Evolutionary conservation across 2,113 vertebrate species (phyloP).

Genomic region (Tretioscincus oriximinensis): DNA sequence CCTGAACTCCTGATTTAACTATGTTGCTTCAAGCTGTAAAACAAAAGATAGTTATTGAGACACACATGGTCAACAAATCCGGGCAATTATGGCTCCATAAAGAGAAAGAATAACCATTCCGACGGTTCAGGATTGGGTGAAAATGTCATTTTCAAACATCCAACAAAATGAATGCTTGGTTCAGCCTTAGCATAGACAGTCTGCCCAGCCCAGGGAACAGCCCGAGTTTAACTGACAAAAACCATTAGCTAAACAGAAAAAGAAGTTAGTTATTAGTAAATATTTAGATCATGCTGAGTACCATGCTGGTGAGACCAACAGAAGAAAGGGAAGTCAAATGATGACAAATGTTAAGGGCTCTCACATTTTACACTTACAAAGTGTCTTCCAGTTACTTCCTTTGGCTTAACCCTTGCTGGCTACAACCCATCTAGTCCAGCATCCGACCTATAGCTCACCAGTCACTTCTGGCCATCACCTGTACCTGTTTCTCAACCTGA

Average conservation of each 20-base stretch:
- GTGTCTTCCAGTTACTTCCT: conserved; percentile 27
- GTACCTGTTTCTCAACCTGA: no score
- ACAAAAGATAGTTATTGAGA: conserved; percentile 58
- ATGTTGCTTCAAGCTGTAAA: conserved; percentile 36
- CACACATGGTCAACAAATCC: conserved; percentile 57
- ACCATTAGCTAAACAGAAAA: conserved; percentile 73
- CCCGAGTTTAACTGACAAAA: conserved; percentile 59
- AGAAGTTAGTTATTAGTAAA: conserved; percentile 43
- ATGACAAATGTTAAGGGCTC: neutral
- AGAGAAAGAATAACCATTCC: conserved; percentile 54
- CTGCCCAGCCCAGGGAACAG: conserved; percentile 69
- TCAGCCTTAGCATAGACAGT: conserved; percentile 31
- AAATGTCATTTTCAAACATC: neutral
- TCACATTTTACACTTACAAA: conserved; percentile 45
- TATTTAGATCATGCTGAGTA: conserved; percentile 62
- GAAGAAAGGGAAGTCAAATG: conserved; percentile 1
- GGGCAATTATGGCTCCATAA: conserved; percentile 64
- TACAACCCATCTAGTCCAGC: no score
- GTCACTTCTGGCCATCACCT: no score
- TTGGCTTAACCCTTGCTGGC: neutral
- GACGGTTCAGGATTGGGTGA: neutral
- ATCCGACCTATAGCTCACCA: no score
- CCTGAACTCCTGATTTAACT: neutral
- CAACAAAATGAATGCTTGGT: neutral
- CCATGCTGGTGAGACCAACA: conserved; percentile 60